phyloP scores from a whole-genome alignment of 2,113 vertebrate genomes.

The Lucifuga dentata region DNA sequence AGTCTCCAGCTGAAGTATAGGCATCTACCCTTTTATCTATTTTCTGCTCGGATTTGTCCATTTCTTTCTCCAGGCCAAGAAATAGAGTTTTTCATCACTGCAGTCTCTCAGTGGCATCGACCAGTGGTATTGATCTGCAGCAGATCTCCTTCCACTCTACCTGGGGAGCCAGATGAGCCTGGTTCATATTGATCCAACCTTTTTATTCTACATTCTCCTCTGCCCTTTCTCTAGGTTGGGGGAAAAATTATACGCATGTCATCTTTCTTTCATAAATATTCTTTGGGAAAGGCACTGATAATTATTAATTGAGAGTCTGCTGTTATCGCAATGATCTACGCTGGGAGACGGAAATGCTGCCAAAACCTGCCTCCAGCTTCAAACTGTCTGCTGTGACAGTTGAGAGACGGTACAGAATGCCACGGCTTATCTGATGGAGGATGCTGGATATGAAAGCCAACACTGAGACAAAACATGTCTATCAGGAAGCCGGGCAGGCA shows the following conservation, averaged over 20 bases:
- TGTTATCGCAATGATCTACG: slow-evolving; percentile 21
- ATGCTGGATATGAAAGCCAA: slow-evolving; percentile 38
- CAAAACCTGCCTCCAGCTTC: slow-evolving; percentile 5
- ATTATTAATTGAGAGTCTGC: slow-evolving; percentile 46
- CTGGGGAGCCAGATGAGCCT: slow-evolving; percentile 78
- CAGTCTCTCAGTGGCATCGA: slow-evolving; percentile 79
- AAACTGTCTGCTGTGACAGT: slow-evolving; percentile 27
- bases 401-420: slow-evolving; percentile 29
- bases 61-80: slow-evolving; percentile 64
- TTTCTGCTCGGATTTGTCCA: slow-evolving; percentile 66
- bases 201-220: slow-evolving; percentile 74
- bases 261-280: slow-evolving; percentile 69
- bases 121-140: slow-evolving; percentile 74
- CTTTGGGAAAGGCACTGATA: slow-evolving; percentile 49
- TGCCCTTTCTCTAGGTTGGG: slow-evolving; percentile 53
- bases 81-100: slow-evolving; percentile 79
- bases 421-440: slow-evolving; percentile 46
- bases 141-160: slow-evolving; percentile 78
- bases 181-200: slow-evolving; percentile 76
- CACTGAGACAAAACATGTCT: slow-evolving; percentile 58
- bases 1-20: slow-evolving; percentile 51
- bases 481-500: slow-evolving; percentile 42
- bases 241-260: slow-evolving; percentile 63
- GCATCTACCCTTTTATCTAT: slow-evolving; percentile 69
- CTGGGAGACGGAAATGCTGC: background rate